phyloP scores from a whole-genome alignment of 2,113 vertebrate genomes.

The Epinephelus fuscoguttatus region DNA sequence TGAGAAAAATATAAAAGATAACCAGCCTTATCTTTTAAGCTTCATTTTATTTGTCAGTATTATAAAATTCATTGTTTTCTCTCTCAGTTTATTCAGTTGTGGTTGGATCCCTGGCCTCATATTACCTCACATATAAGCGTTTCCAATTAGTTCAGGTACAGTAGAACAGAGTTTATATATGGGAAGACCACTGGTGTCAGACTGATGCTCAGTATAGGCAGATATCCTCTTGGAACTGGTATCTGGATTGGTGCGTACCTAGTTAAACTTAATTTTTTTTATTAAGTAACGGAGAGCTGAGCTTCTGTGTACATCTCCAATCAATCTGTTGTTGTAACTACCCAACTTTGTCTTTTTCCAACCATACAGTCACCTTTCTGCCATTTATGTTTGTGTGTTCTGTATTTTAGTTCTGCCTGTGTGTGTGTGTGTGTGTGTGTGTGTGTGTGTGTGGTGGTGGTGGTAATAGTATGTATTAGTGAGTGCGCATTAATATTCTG shows the following conservation, averaged over 20 bases:
- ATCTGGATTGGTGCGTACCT: too few relatives aligned
- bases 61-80: too few relatives aligned
- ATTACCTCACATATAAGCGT: not conserved
- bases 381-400: constrained; percentile 5
- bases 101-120: too few relatives aligned
- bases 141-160: not conserved
- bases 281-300: too few relatives aligned
- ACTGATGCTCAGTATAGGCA: too few relatives aligned
- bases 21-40: not conserved
- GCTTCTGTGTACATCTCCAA: not conserved
- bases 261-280: too few relatives aligned
- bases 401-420: not conserved
- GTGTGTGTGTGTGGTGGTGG: not conserved
- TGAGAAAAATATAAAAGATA: not conserved
- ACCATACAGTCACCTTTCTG: not conserved
- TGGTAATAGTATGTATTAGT: not conserved
- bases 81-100: too few relatives aligned
- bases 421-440: constrained; percentile 8
- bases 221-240: too few relatives aligned
- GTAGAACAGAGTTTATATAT: too few relatives aligned
- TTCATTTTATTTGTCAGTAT: not conserved
- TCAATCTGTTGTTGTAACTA: not conserved
- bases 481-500: constrained; percentile 60
- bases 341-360: not conserved
- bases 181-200: too few relatives aligned